Conservation (phyloP, 2,113 vertebrate species). For the Alouatta palliata region DNA sequence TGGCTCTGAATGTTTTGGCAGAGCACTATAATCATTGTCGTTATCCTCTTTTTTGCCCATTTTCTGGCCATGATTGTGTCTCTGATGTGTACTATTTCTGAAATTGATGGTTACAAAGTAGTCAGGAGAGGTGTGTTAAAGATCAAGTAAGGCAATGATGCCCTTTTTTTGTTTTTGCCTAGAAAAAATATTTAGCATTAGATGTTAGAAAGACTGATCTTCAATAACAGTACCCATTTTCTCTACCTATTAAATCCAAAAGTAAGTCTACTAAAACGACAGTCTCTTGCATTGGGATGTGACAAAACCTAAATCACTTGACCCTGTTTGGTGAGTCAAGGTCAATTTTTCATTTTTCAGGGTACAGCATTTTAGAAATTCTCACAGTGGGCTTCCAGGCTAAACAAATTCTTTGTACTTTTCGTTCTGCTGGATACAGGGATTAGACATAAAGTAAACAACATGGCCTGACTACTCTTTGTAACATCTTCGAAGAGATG, state of each 20-base stretch:
- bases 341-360: conserved; percentile 33
- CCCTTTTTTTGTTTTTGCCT: background rate
- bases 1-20: background rate
- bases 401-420: conserved; percentile 72
- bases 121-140: background rate
- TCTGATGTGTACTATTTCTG: background rate
- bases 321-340: background rate
- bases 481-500: conserved; percentile 82
- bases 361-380: background rate
- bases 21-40: background rate
- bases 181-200: conserved; percentile 21
- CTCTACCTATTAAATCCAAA: conserved; percentile 27
- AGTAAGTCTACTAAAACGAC: background rate
- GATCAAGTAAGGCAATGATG: background rate
- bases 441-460: conserved; percentile 79
- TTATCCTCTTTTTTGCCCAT: background rate
- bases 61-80: background rate
- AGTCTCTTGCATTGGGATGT: background rate
- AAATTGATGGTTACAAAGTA: background rate
- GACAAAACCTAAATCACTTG: background rate
- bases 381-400: background rate
- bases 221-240: background rate
- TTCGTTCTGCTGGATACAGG: conserved; percentile 66
- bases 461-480: conserved; percentile 78
- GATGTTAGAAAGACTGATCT: background rate